Evolutionary conservation across 2,888 invertebrate genomes (phyloP).

Genomic region (Bibio marci): DNA sequence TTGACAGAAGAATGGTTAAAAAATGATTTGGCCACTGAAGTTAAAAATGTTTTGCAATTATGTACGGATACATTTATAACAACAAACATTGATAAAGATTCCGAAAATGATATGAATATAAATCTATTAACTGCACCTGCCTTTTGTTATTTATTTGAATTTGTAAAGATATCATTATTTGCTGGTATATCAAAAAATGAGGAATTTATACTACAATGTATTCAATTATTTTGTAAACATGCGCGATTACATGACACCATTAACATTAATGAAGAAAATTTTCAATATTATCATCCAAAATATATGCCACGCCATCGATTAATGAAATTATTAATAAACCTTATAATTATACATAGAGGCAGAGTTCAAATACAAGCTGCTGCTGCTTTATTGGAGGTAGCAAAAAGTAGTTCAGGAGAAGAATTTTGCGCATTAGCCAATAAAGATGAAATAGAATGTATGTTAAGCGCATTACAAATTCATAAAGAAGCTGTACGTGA

Average conservation of each 20-base stretch:
- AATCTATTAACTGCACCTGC: constrained; percentile 40
- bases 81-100: constrained; percentile 4
- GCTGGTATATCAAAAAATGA: constrained; percentile 33
- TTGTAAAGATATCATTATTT: constrained; percentile 45
- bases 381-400: constrained; percentile 64
- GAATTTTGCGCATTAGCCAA: constrained; percentile 43
- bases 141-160: constrained; percentile 68
- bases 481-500: constrained; percentile 55
- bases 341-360: constrained; percentile 52
- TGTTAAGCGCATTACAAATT: constrained; percentile 62
- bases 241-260: constrained; percentile 36
- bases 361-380: constrained; percentile 62
- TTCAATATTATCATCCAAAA: constrained; percentile 46
- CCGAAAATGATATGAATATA: constrained; percentile 14
- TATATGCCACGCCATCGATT: constrained; percentile 69
- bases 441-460: constrained; percentile 53
- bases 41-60: constrained; percentile 41
- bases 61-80: constrained; percentile 29
- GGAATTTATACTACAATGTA: constrained; percentile 37
- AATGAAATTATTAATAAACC: constrained; percentile 58
- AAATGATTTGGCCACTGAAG: constrained; percentile 43
- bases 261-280: too few relatives aligned
- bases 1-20: constrained; percentile 61
- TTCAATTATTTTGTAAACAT: constrained; percentile 55
- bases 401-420: constrained; percentile 52